Conservation (phyloP, 2,797 vertebrate species). For the Echiichthys vipera region DNA sequence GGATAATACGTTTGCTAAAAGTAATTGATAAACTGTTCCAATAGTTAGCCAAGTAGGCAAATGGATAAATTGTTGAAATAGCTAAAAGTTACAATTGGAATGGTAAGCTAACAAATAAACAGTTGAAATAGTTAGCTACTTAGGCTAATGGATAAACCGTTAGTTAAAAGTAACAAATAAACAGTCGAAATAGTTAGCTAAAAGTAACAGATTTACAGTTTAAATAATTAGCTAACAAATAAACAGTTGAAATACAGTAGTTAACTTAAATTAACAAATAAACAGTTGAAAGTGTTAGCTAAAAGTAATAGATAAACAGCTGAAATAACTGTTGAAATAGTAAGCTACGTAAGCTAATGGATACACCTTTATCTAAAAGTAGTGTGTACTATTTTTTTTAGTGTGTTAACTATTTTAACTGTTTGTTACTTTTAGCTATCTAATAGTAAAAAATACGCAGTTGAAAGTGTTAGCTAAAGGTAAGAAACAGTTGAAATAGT, state of each 20-base stretch:
- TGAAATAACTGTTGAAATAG: not conserved
- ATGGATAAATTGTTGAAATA: not conserved
- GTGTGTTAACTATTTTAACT: too few relatives aligned
- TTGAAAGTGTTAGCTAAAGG: not conserved
- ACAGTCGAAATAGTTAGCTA: not conserved
- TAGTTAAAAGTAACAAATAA: not conserved
- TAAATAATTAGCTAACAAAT: not conserved
- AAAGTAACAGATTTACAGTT: not conserved
- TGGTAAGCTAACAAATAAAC: too few relatives aligned
- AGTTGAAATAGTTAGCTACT: not conserved
- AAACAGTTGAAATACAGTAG: not conserved
- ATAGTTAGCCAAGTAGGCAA: not conserved
- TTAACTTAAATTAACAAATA: too few relatives aligned
- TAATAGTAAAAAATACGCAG: too few relatives aligned
- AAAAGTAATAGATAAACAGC: not conserved
- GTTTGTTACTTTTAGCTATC: too few relatives aligned
- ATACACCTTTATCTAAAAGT: too few relatives aligned
- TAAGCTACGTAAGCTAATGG: not conserved
- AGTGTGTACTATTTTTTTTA: too few relatives aligned
- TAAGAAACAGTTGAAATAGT: too few relatives aligned
- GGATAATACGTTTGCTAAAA: too few relatives aligned
- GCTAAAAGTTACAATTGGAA: not conserved
- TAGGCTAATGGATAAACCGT: not conserved
- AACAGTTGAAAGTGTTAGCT: not conserved
- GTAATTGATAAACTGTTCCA: too few relatives aligned